phyloP scores from a whole-genome alignment of 2,113 vertebrate species.

The Lasiurus cinereus region DNA sequence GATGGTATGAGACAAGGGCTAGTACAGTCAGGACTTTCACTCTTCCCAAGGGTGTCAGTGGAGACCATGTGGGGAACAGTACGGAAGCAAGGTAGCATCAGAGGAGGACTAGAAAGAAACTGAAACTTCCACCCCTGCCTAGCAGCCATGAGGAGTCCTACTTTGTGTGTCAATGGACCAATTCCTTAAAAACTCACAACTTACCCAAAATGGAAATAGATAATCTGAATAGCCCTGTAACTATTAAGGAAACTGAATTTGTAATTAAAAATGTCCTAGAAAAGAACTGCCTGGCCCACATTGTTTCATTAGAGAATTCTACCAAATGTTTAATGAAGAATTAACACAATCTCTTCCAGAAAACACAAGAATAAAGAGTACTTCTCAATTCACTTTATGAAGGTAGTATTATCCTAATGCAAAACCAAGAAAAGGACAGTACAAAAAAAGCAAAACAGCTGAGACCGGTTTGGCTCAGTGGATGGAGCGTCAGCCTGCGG shows the following conservation, averaged over 20 bases:
- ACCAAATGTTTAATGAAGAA: slow-evolving; percentile 44
- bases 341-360: slow-evolving; percentile 30
- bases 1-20: not conserved
- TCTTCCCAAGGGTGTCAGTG: not conserved
- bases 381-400: not conserved
- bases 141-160: not conserved
- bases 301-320: slow-evolving; percentile 30
- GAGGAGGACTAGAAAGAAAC: not conserved
- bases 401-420: not conserved
- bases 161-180: not conserved
- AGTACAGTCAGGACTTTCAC: not conserved
- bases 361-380: slow-evolving; percentile 47
- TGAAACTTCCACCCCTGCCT: not conserved
- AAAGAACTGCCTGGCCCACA: slow-evolving; percentile 21
- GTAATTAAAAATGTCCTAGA: slow-evolving; percentile 24
- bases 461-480: too few species aligned
- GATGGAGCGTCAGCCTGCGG: too few species aligned
- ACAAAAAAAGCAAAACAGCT: not conserved
- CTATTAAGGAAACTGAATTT: slow-evolving; percentile 52
- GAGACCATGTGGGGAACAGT: not conserved
- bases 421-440: not conserved
- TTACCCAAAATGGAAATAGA: slow-evolving; percentile 29
- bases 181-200: slow-evolving; percentile 17
- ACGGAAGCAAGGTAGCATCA: not conserved
- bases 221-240: slow-evolving; percentile 29